Evolutionary conservation across 2,888 invertebrate species (phyloP), one percentile per base, ranked within the genome.

Genomic region (Brenthis daphne): DNA sequence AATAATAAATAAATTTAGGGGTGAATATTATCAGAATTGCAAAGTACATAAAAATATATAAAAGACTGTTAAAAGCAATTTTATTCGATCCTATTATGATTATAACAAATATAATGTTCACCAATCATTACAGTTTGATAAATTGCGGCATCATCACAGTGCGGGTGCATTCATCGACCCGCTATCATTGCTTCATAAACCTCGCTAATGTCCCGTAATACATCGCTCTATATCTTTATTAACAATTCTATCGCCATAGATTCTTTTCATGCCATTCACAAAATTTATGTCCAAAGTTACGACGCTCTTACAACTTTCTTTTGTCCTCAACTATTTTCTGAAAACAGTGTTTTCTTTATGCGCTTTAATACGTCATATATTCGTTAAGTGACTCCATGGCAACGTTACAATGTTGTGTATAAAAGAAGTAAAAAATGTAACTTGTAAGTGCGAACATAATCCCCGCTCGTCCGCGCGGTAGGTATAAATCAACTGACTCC

Each of bases 261-360:
- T 89, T 88, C 88, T 84, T 85, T 88, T 83, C 77, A 82, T 79
- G 78, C 81, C 85, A 87, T 90, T 91, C 89, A 90, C 89, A 84
- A 86, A 86, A 84, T 92, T 92, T 90, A 92, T 88, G 88, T 80
- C 84, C 70, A 77, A 79, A 86, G 86, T 92, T 90, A 92, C 90
- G 92, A 90, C 85, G 80, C 80, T 82, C 86, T 88, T 88, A 88
- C 86, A 87, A 85, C 87, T 89, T 89, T 88, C 86, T 88, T 89
- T 90, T 87, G 89, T 88, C 77, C 86, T 75, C 81, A 85, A 92
- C 88, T 88, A 91, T 90, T 85, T 91, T 89, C 89, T 89, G 88
- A 90, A 92, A 92, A 92, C 87, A 88, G 82, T 89, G 90, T 91
- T 90, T 91, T 90, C 92, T 91, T 90, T 91, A 87, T 88, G 83